Base-by-base conservation (phyloP, 2,113 vertebrate species). In the Otocyon megalotis region DNA sequence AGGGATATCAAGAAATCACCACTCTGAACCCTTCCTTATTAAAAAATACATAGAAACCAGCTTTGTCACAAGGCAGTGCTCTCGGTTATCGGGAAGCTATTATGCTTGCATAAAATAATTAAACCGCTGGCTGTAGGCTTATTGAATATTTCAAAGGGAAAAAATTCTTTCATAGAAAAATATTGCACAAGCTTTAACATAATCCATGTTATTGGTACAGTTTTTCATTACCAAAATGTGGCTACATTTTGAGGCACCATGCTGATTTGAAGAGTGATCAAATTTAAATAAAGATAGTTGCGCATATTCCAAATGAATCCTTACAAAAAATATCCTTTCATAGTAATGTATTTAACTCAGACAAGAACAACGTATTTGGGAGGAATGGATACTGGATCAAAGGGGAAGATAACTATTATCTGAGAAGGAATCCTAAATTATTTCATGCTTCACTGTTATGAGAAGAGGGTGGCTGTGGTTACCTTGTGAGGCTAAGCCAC, bases 1-100 rank as follows among this genome's bases (percentile, higher is more conserved):
- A 90, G 56, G 20, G n/a, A 79, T 93, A 96, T 96, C 63, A 82
- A 84, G 43, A 93, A 93, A 90, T 92, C 69, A 90, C 17, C 53
- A 58, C 43, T 80, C 32, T 90, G 91, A 94, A 90, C 28, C 43
- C 14, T 96, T 91, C 19, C 80, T 97, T 98, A 93, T 97, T 94
- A 86, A 94, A 96, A 96, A 92, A 17, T 43, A 91, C 26, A 69
- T 63, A 92, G 81, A 83, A 67, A 87, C 88, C 62, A 81, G 56
- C 13, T 74, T 94, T 88, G 71, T 65, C 54, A 82, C 56, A 60
- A 79, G 37, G 60, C 14, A 37, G 5, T 84, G 3, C 62, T 82
- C 5, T 81, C 3, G 0, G 54, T 81, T 77, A 92, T 96, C 2
- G 0, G 14, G 53, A 84, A 50, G 56, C 16, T 80, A 67, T 94